Conservation (phyloP, 2,888 invertebrate species). For the Muschampia plurimacula region DNA sequence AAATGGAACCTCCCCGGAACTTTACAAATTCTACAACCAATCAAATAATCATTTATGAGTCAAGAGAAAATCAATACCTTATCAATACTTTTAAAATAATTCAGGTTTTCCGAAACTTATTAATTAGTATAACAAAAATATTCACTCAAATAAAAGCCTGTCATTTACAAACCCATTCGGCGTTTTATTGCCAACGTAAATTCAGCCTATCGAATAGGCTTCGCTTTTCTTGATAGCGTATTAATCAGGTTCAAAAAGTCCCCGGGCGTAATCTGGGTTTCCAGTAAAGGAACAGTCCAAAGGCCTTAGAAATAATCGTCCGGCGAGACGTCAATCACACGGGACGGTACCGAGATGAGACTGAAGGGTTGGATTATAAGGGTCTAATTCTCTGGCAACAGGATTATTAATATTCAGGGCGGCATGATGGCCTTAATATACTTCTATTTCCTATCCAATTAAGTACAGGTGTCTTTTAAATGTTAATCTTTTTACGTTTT, state of each 20-base stretch:
- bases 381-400: constrained; percentile 73
- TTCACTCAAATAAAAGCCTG: neutral
- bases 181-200: constrained; percentile 16
- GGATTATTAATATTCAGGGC: constrained; percentile 77
- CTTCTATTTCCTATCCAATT: constrained; percentile 71
- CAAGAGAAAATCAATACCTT: constrained; percentile 47
- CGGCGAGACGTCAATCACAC: constrained; percentile 77
- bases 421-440: constrained; percentile 69
- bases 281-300: constrained; percentile 47
- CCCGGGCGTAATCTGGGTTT: constrained; percentile 30
- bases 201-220: constrained; percentile 16
- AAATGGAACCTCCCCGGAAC: too few species aligned
- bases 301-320: constrained; percentile 65
- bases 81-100: neutral
- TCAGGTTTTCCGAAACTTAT: neutral
- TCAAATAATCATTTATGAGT: too few species aligned
- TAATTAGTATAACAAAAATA: constrained; percentile 47
- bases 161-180: constrained; percentile 16
- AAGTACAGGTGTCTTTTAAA: constrained; percentile 52
- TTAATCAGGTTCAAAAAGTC: constrained; percentile 32
- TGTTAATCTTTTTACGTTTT: neutral
- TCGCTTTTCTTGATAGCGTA: constrained; percentile 16
- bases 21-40: too few species aligned
- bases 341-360: constrained; percentile 71
- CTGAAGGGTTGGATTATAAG: constrained; percentile 82